Base-by-base conservation (phyloP, 1,140 invertebrate species). In the Zaprionus gabonicus region DNA sequence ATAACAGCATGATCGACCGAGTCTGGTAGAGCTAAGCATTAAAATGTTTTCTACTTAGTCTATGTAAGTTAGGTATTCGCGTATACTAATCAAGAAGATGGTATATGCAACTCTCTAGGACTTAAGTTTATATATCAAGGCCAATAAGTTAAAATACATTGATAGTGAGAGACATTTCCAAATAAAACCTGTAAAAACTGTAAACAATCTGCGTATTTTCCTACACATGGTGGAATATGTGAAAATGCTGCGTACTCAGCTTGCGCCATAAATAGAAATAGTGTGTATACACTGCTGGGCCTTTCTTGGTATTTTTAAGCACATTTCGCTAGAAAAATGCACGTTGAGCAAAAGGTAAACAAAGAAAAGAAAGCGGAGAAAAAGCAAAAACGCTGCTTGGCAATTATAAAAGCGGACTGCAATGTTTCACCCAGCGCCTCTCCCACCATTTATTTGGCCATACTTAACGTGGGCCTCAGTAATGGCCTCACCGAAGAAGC, bases 391-490 rank as follows among this genome's bases (percentile, higher is more conserved):
- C 78, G 87, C 31, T 91, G 91, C 17, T 27, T 90, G 17, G 87
- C 91, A 1, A 92, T 90, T 4, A 92, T 92, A 31, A 73, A 80
- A 71, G 58, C 38, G 5, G 91, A 92, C 34, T 87, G 70, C 20
- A 55, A 80, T 17, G 80, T 92, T 93, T 77, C 93, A 58, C 80
- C 34, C 23, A 90, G 82, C 34, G 80, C 78, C 3, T 23, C 36
- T 0, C 78, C 91, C 5, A 91, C 91, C 7, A 15, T 36, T 3
- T 72, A 65, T 46, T 59, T 92, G 38, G 82, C 75, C 5, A 46
- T 92, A 10, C 80, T 92, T 0, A 98, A 98, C 94, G 95, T 95
- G 15, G 97, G 97, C 23, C 93, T 97, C 31, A 95, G 95, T 10
- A 96, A 95, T 91, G 96, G 96, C 58, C 93, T 97, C 23, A 93